Base-by-base conservation (phyloP, 2,888 invertebrate species). In the Drosophila falleni region DNA sequence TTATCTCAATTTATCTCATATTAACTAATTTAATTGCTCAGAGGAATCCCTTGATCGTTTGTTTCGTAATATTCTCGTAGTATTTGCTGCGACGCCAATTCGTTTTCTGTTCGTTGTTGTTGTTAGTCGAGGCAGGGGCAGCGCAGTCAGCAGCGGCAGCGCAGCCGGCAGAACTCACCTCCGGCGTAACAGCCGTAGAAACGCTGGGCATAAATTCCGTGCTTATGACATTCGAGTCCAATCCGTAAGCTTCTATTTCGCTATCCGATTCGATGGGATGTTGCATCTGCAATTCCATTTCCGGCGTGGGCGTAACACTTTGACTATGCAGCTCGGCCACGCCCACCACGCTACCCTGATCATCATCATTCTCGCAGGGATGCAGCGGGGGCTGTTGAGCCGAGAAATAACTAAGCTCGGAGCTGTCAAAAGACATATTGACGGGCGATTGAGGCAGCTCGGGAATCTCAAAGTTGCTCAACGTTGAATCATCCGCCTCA, bases 11-110 rank as follows among this genome's bases (percentile, higher is more conserved):
- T 29, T 29, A 5, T 23, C n/a, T 49, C 10, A 37, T 23, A 9
- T 49, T 5, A 37, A 1, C 35, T 29, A 9, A 53, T 10, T 31
- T 29, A 29, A 8, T 59, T 50, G 66, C 49, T 87, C 89, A 94
- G 81, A 94, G 91, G 90, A 94, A 94, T 73, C 94, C 93, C 92
- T 94, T 94, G 86, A 94, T 93, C 71, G 94, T 94, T 90, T 94
- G 94, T 81, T 94, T 94, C 81, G 94, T 94, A 80, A 94, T 93
- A 74, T 93, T 93, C 72, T 92, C 93, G 80, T 93, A 93, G 80
- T 93, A 94, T 89, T 91, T 92, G 82, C 91, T 93, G 83, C 92
- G 93, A 78, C 92, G 93, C 94, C 94, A 94, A 78, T 93, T 91
- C 59, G 89, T 85, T 78, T 89, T 88, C 78, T 89, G 90, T 16